Conservation (phyloP, 2,113 vertebrate species). For the Amphilophus citrinellus region DNA sequence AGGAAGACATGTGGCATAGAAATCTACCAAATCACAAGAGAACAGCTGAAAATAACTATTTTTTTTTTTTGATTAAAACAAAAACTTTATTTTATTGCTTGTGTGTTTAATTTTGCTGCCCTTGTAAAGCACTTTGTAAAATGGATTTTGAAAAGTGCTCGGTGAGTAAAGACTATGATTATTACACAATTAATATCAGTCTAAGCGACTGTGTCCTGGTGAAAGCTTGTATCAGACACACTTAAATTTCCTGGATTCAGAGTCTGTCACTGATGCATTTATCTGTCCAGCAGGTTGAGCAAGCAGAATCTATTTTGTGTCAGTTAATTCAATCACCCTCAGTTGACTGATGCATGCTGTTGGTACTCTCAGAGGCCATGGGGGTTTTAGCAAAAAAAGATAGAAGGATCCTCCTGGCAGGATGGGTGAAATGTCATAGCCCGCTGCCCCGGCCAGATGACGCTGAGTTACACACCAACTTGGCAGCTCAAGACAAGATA, state of each 20-base stretch:
- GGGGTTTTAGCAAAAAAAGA: constrained; percentile 51
- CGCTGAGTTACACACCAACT: constrained; percentile 51
- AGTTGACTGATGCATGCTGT: constrained; percentile 58
- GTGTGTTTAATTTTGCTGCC: neutral
- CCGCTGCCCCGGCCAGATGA: constrained; percentile 65
- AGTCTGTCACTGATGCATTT: constrained; percentile 52
- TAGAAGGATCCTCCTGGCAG: constrained; percentile 51
- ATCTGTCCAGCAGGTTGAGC: constrained; percentile 60
- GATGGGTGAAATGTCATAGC: constrained; percentile 61
- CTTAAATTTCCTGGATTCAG: constrained; percentile 36
- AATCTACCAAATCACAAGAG: neutral
- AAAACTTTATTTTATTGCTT: neutral
- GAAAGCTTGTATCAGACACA: constrained; percentile 25
- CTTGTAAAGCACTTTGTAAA: constrained; percentile 5
- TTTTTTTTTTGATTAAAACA: neutral
- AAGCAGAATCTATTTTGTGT: constrained; percentile 59
- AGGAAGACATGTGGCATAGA: neutral
- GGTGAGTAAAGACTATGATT: constrained; percentile 1
- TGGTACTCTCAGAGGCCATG: constrained; percentile 45
- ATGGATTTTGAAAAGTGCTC: constrained; percentile 4
- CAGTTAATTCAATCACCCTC: constrained; percentile 68
- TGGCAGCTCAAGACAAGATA: constrained; percentile 61
- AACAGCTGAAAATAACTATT: neutral
- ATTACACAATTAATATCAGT: constrained; percentile 29
- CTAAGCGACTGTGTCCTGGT: constrained; percentile 11